phyloP scores from a whole-genome alignment of 2,797 vertebrate genomes.

The Clarias laeviceps region DNA sequence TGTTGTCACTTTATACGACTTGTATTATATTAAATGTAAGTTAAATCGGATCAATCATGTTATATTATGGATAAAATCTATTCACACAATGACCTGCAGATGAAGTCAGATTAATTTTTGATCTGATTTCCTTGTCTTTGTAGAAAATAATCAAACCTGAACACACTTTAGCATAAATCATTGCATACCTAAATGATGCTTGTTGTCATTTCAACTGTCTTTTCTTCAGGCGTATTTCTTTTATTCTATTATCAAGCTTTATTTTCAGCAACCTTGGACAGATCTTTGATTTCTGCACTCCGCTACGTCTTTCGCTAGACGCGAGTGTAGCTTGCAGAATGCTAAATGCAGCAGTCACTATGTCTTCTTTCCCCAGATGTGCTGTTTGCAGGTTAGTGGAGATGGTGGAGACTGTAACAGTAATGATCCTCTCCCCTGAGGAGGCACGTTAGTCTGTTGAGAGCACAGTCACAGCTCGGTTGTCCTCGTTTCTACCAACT shows the following conservation, averaged over 20 bases:
- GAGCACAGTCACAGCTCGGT: constrained; percentile 28
- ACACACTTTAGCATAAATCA: background rate
- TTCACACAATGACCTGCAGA: background rate
- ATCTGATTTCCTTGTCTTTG: background rate
- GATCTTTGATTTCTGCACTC: background rate
- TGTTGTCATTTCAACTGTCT: background rate
- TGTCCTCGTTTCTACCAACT: constrained; percentile 30
- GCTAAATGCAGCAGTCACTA: background rate
- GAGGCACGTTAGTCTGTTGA: constrained; percentile 34
- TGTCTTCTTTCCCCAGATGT: constrained; percentile 26
- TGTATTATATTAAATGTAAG: background rate
- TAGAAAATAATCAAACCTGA: background rate
- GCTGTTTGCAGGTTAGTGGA: constrained; percentile 12
- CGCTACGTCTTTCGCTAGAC: background rate
- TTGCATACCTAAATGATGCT: background rate
- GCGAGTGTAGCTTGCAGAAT: background rate
- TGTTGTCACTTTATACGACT: background rate
- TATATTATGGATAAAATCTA: background rate
- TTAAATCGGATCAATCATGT: background rate
- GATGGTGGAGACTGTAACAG: background rate
- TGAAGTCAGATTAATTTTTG: background rate
- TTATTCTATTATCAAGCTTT: background rate
- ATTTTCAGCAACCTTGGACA: background rate
- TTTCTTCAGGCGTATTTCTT: background rate
- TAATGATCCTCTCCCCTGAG: constrained; percentile 14